Base-by-base conservation (phyloP, 2,888 invertebrate genomes). In the Unio delphinus region DNA sequence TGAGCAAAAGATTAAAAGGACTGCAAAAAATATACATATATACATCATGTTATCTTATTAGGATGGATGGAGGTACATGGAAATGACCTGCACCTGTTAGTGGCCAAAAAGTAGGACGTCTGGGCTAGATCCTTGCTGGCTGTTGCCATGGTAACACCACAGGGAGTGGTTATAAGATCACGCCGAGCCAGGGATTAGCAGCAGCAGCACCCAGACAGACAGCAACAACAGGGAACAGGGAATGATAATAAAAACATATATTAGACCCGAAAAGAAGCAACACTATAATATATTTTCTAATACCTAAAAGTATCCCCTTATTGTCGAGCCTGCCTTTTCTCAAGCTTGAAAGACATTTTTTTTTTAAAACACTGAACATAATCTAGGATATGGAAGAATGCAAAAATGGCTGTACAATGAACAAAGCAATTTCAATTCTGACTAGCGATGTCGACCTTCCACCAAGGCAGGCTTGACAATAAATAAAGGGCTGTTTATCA, bases 91-190 rank as follows among this genome's bases (percentile, higher is more conserved):
- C 78, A 95, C 95, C 95, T 95, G 92, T 99, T 99, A 66, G 98
- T 98, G 79, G 99, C 98, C 94, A 99, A 95, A 92, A 98, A 98
- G 92, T 99, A 99, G 5, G 98, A 98, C 45, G 97, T 97, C 92
- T 99, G 98, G 67, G 98, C 97, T 87, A 99, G 92, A 91, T 98
- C 97, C 92, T 97, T 97, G 90, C 96, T 95, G 74, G 97, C 96
- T 96, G 77, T 68, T 69, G 61, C 60, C 68, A 56, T 64, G 61
- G 58, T 55, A 55, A 30, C 60, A 56, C 28, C 55, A 58, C 60
- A 62, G 20, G 64, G 54, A 34, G 58, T 64, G 68, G 59, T 57
- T 62, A 66, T 55, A 69, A 56, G 61, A 55, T 66, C 34, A n/a
- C n/a, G 62, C 30, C 7, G 23, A 26, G 23, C 8, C 67, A 67